These are phyloP conservation scores for Hexactinellida sp. DNA, from an alignment of 37 sponge, comb jelly and placozoan genomes.

Conservation along the genomic window DNA sequence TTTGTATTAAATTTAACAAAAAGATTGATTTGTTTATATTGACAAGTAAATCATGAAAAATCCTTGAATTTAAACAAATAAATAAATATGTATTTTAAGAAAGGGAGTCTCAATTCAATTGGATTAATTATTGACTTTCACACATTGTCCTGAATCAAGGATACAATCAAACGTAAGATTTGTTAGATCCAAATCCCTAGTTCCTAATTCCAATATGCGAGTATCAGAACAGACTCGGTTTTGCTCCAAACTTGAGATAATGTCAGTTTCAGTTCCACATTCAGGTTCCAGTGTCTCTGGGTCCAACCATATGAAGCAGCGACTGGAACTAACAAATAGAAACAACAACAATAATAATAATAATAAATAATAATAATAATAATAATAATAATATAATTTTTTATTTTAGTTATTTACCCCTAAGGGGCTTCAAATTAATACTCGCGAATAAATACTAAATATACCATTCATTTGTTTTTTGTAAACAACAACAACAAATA, in stretches of 20 bases:
- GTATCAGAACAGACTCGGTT: not conserved
- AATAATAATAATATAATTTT: too few relatives aligned
- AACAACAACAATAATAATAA: too few relatives aligned
- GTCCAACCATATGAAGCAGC: not conserved
- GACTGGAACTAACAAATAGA: constrained; percentile 9
- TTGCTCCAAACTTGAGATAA: not conserved
- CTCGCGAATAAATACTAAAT: too few relatives aligned
- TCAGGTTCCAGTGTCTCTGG: not conserved
- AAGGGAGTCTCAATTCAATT: not conserved
- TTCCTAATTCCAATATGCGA: not conserved
- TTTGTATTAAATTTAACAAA: too few relatives aligned
- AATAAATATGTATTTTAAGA: not conserved
- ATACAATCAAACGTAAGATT: not conserved
- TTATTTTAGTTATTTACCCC: too few relatives aligned
- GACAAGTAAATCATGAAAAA: too few relatives aligned
- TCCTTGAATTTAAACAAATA: too few relatives aligned
- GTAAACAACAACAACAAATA: too few relatives aligned
- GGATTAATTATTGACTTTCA: not conserved
- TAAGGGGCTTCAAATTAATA: too few relatives aligned
- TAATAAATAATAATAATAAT: too few relatives aligned
- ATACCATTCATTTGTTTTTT: too few relatives aligned
- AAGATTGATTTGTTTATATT: too few relatives aligned
- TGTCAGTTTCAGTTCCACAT: constrained; percentile 15
- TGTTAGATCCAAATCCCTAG: not conserved
- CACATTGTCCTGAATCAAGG: not conserved